Evolutionary conservation across 2,113 vertebrate species (phyloP), one percentile per base, ranked within the genome.

Genomic region (Pontoporia blainvillei): DNA sequence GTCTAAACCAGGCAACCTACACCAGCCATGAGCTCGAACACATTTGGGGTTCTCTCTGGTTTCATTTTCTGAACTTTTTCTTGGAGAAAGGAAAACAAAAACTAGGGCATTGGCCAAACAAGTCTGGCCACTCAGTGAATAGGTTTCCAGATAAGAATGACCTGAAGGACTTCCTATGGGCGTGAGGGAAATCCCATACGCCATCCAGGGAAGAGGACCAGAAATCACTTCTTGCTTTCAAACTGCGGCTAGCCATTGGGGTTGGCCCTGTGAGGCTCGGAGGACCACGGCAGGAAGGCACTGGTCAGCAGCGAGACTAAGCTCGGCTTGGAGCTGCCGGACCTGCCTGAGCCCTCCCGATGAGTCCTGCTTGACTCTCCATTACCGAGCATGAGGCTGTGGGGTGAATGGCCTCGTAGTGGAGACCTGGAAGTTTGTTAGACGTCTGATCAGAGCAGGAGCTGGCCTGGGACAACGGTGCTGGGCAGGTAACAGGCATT

Each of bases 81-180:
- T 52, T 78, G 69, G 87, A 54, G 72, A 96, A 96, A 93, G 81
- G 57, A 91, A 94, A 95, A 81, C 81, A 44, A 94, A 71, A 31
- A 76, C 52, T 10, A 94, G 84, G 75, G 64, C 67, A 95, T 95
- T 41, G 39, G 75, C 67, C 66, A 93, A 98, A 97, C 97, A 85
- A 96, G 95, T 97, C 84, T 2, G 39, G 67, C 96, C 95, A 94
- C 94, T 98, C 66, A 49, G 49, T 54, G 71, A 94, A 90, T 76
- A 96, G 90, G 59, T 87, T 97, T 96, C 69, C 69, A 93, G 96
- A 96, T 97, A 97, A 97, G 96, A 94, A 95, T 71, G 95, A 94
- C 69, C 85, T 96, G 94, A 98, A 98, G 96, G 98, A 97, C 97
- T 98, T 98, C 97, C 97, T 81, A 52, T 97, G 97, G 98, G 96